Evolutionary conservation across 2,888 invertebrate genomes (phyloP).

Genomic region (Laspeyria flexula): DNA sequence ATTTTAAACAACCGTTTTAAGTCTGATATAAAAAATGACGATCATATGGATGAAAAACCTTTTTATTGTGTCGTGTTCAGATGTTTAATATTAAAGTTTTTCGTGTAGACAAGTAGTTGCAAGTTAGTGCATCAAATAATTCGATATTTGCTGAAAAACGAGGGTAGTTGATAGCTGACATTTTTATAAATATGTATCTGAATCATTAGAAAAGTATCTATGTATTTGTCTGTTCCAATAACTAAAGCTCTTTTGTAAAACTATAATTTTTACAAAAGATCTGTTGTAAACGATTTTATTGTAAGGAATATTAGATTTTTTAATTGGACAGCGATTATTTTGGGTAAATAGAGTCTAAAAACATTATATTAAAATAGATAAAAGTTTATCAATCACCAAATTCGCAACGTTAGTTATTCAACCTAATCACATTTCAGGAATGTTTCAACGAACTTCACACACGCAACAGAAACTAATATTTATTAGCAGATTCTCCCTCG

Average conservation of each 20-base stretch:
- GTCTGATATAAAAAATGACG: neutral
- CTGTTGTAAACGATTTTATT: too few relatives aligned
- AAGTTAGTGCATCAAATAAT: neutral
- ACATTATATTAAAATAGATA: neutral
- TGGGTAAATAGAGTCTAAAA: too few relatives aligned
- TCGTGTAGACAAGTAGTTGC: neutral
- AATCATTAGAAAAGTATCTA: too few relatives aligned
- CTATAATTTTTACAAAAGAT: too few relatives aligned
- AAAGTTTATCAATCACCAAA: neutral
- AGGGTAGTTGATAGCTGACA: too few relatives aligned
- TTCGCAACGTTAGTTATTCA: neutral
- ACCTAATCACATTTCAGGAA: neutral
- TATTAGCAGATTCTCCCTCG: neutral
- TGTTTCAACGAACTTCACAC: neutral
- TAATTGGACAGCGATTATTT: too few relatives aligned
- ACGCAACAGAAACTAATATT: neutral
- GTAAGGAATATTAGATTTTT: too few relatives aligned
- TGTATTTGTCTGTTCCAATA: too few relatives aligned
- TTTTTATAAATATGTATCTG: too few relatives aligned
- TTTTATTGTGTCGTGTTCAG: neutral
- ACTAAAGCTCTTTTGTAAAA: too few relatives aligned
- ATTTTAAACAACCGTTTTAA: neutral
- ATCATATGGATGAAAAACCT: neutral
- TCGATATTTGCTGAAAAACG: neutral
- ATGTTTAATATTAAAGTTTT: neutral